These are phyloP conservation scores for Calyptommatus sinebrachiatus DNA, from an alignment of 2,113 vertebrate genomes.

Conservation along the genomic window DNA sequence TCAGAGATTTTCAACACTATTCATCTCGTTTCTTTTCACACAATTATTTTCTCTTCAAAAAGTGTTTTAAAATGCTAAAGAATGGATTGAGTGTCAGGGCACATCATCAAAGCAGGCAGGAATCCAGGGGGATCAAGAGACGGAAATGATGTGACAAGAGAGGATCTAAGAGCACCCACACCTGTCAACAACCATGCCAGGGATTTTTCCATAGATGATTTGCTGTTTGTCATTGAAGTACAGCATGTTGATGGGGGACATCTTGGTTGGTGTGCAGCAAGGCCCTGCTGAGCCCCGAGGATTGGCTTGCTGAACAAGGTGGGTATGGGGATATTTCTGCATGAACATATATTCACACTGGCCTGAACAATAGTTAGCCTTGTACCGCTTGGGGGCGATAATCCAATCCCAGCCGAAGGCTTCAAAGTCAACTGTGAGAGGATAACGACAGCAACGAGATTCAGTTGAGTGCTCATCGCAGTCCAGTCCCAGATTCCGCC, in stretches of 20 bases:
- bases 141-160: constrained; percentile 59
- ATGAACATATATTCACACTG: constrained; percentile 99
- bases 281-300: constrained; percentile 93
- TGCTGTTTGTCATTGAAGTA: constrained; percentile 99
- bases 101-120: constrained; percentile 24
- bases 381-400: constrained; percentile 97
- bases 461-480: constrained; percentile 96
- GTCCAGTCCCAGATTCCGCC: constrained; percentile 93
- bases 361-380: constrained; percentile 98
- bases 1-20: constrained; percentile 52
- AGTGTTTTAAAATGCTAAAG: constrained; percentile 37
- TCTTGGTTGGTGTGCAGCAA: constrained; percentile 98
- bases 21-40: constrained; percentile 15
- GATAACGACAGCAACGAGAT: constrained; percentile 96
- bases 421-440: constrained; percentile 96
- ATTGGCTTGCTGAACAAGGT: constrained; percentile 96
- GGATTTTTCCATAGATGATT: constrained; percentile 98
- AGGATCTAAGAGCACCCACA: constrained; percentile 91
- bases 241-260: constrained; percentile 99
- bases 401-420: constrained; percentile 99
- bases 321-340: constrained; percentile 98
- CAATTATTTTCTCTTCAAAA: constrained; percentile 31
- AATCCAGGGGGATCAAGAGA: constrained; percentile 50
- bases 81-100: constrained; percentile 42
- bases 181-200: constrained; percentile 96